Percentiles rank a stretch among this genome's conserved stretches.
Conservation (phyloP, 2,888 invertebrate genomes). For the Phalera bucephala region DNA sequence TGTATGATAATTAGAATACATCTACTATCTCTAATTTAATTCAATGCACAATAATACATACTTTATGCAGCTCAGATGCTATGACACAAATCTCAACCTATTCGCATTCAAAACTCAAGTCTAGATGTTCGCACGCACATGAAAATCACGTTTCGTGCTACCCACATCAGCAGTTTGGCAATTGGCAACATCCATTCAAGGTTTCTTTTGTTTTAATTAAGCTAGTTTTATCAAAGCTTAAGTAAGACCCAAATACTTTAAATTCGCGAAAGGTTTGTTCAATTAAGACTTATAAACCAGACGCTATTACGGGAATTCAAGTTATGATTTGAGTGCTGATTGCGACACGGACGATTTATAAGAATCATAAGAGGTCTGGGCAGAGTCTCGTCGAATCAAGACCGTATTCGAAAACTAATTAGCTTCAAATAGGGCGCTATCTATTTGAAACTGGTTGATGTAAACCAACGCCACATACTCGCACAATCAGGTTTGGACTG, state of each 20-base stretch:
- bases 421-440: conserved; percentile 13
- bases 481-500: conserved; percentile 70
- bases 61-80: conserved; percentile 17
- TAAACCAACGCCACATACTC: conserved; percentile 42
- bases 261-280: conserved; percentile 13
- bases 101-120: conserved; percentile 42
- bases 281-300: conserved; percentile 4
- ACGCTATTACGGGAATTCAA: conserved; percentile 5
- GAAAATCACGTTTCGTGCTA: conserved; percentile 37
- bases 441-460: conserved; percentile 28
- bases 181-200: conserved; percentile 53
- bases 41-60: too few species aligned
- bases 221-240: conserved; percentile 30
- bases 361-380: background rate
- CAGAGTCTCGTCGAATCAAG: background rate
- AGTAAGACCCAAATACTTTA: conserved; percentile 23
- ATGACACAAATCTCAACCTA: conserved; percentile 39
- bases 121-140: conserved; percentile 44
- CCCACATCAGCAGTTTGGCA: conserved; percentile 51
- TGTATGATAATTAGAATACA: too few species aligned
- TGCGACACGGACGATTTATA: background rate
- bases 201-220: conserved; percentile 53
- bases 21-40: too few species aligned
- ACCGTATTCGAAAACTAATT: conserved; percentile 7
- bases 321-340: conserved; percentile 2